phyloP scores from a whole-genome alignment of 2,797 vertebrate genomes.

The Octomys mimax region DNA sequence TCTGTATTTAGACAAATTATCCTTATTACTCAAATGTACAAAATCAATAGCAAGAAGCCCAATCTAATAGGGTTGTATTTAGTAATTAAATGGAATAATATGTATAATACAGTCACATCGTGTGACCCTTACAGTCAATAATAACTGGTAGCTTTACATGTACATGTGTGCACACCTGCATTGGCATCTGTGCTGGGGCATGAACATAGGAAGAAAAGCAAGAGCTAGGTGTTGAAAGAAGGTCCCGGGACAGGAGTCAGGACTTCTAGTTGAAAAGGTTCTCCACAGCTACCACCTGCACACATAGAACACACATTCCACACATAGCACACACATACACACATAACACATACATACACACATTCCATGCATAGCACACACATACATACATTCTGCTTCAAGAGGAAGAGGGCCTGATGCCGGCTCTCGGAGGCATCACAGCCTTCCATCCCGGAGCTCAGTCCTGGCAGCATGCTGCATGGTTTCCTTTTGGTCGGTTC shows the following conservation, averaged over 20 bases:
- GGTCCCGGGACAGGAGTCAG: neutral
- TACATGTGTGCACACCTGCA: rapidly evolving
- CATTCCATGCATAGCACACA: neutral
- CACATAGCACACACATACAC: too few relatives aligned
- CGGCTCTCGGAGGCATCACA: neutral
- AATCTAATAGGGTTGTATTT: neutral
- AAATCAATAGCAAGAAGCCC: neutral
- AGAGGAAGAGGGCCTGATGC: neutral
- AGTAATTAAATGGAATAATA: neutral
- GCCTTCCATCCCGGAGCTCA: neutral
- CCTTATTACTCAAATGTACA: neutral
- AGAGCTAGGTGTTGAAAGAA: neutral
- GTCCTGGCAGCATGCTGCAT: neutral
- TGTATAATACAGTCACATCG: neutral
- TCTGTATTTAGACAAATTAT: neutral
- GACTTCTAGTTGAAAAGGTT: neutral
- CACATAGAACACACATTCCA: neutral
- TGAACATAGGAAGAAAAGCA: neutral
- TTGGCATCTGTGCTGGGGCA: neutral
- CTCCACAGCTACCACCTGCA: neutral
- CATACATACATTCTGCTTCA: neutral
- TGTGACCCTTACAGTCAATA: neutral
- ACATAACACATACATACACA: neutral
- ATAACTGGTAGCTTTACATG: neutral
- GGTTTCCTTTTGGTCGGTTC: neutral